Conservation (phyloP, 1,140 invertebrate genomes). For the Macrostomum lignano region DNA sequence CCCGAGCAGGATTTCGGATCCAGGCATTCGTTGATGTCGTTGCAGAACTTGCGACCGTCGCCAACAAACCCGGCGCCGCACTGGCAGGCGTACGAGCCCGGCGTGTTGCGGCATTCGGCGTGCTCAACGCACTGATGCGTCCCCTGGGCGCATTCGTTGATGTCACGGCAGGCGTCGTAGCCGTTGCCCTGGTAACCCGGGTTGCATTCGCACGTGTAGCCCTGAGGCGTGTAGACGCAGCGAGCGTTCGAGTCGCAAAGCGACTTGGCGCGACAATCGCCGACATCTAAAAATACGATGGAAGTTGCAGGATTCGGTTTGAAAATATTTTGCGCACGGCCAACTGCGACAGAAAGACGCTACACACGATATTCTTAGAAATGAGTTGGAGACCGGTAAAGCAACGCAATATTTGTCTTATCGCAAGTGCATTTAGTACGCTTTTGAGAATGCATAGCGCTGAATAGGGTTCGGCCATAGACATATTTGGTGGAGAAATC, state of each 20-base stretch:
- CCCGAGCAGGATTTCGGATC: not conserved
- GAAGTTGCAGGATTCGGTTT: no score
- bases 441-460: no score
- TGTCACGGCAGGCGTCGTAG: not conserved
- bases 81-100: constrained; percentile 20
- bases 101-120: constrained; percentile 49
- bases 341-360: no score
- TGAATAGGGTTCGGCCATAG: no score
- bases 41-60: constrained; percentile 6
- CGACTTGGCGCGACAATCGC: no score
- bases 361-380: no score
- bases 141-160: constrained; percentile 44
- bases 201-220: constrained; percentile 3
- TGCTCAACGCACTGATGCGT: constrained; percentile 46
- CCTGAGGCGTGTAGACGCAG: constrained; percentile 1
- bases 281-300: no score
- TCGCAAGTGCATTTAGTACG: no score
- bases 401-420: no score
- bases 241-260: not conserved
- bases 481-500: no score
- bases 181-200: constrained; percentile 5
- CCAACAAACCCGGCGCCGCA: constrained; percentile 15
- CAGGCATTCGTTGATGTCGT: not conserved
- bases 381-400: no score
- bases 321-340: no score